These are phyloP conservation scores for Hydrotaea cyrtoneurina DNA, from an alignment of 2,888 invertebrate genomes.

Conservation along the genomic window DNA sequence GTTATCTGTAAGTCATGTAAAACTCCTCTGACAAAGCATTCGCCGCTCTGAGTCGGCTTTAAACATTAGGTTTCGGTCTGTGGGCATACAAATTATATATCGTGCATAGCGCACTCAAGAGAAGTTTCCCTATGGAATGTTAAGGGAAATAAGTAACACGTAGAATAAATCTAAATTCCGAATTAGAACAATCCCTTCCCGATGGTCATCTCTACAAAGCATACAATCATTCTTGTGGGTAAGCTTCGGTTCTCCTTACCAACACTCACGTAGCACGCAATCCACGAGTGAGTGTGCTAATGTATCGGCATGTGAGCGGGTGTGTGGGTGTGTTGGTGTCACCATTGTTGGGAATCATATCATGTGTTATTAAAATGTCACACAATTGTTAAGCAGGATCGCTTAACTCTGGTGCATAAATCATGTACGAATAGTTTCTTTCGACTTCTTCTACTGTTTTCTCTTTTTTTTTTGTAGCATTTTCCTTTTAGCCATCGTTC, in stretches of 20 bases:
- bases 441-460: no score
- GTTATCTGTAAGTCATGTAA: no score
- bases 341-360: conserved; percentile 23
- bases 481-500: conserved; percentile 50
- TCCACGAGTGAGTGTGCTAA: neutral
- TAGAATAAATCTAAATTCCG: no score
- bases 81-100: no score
- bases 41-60: no score
- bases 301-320: neutral
- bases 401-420: conserved; percentile 58
- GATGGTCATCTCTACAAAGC: no score
- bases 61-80: no score
- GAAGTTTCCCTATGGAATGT: no score
- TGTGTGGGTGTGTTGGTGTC: neutral
- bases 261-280: neutral
- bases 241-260: neutral
- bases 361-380: conserved; percentile 58
- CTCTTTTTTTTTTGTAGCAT: conserved; percentile 47
- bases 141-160: no score
- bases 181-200: no score
- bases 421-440: conserved; percentile 61
- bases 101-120: no score
- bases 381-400: conserved; percentile 64
- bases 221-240: neutral
- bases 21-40: no score